Conservation (phyloP, 53 echinoderm and acorn worm genomes). For the Echinarachnius parma region DNA sequence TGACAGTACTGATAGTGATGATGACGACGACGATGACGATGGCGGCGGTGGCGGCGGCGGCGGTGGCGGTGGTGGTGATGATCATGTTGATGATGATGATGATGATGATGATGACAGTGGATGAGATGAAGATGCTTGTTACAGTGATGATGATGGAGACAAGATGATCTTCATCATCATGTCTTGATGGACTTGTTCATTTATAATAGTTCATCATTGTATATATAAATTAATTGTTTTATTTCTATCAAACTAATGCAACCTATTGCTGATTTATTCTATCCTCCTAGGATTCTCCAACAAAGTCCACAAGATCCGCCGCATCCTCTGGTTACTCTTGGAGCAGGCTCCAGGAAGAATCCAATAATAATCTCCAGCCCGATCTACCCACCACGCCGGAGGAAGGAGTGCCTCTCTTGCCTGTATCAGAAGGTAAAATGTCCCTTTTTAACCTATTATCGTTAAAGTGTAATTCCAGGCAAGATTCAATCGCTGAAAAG, state of each 20-base stretch:
- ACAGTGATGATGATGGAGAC: no score
- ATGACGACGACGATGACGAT: conserved; percentile 3
- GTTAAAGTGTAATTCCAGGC: no score
- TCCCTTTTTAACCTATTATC: no score
- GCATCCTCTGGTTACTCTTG: background rate
- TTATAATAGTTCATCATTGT: no score
- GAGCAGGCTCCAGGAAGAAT: background rate
- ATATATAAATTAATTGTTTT: no score
- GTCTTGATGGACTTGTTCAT: no score
- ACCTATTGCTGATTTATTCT: background rate
- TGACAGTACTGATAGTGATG: conserved; percentile 6
- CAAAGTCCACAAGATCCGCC: background rate
- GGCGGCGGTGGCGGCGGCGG: background rate
- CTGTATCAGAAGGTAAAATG: conserved; percentile 1
- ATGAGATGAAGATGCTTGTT: background rate
- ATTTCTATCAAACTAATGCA: no score
- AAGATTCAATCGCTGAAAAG: no score
- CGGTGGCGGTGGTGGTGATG: background rate
- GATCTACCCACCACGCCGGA: conserved; percentile 14
- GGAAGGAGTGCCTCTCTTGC: conserved; percentile 33
- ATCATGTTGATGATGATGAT: background rate
- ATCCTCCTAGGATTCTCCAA: conserved; percentile 1
- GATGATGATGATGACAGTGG: background rate
- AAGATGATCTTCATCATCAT: no score
- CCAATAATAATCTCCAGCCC: conserved; percentile 1